These are phyloP conservation scores for Otis tarda DNA, from an alignment of 2,113 vertebrate species.

Conservation along the genomic window DNA sequence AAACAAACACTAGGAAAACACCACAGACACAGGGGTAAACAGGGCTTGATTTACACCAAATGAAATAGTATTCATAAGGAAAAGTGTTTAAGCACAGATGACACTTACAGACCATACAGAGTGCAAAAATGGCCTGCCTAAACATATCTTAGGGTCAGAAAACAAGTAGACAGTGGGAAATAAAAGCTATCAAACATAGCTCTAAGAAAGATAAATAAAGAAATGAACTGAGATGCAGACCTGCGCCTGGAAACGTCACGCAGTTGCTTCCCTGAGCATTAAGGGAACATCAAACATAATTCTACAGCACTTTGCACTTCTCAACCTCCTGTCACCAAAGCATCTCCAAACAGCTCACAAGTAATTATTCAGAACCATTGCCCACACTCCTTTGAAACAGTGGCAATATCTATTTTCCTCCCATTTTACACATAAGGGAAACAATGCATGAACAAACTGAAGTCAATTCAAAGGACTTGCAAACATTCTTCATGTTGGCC, in stretches of 20 bases:
- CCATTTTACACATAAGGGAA: not conserved
- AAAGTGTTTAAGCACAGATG: not conserved
- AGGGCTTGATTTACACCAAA: not conserved
- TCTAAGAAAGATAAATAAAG: not conserved
- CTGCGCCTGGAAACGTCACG: not conserved
- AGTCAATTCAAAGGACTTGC: not conserved
- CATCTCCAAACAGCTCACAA: not conserved
- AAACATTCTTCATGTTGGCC: not conserved
- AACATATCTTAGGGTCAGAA: not conserved
- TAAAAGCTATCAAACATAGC: not conserved
- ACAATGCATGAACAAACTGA: not conserved
- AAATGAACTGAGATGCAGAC: not conserved
- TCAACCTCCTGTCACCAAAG: not conserved
- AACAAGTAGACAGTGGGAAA: not conserved
- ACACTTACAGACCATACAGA: not conserved
- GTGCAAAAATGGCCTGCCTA: not conserved
- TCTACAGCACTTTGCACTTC: not conserved
- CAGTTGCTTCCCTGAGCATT: rapidly evolving
- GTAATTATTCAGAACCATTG: not conserved
- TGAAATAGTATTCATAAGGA: not conserved
- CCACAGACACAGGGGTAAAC: not conserved
- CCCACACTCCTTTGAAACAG: not conserved
- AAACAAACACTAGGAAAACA: not conserved
- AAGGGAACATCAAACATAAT: not conserved
- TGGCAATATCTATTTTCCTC: rapidly evolving